A percentile compares a stretch with the other conserved stretches of the same genome.
These are phyloP conservation scores for Meiosimyza platycephala DNA, from an alignment of 2,888 invertebrate species.

Conservation along the genomic window DNA sequence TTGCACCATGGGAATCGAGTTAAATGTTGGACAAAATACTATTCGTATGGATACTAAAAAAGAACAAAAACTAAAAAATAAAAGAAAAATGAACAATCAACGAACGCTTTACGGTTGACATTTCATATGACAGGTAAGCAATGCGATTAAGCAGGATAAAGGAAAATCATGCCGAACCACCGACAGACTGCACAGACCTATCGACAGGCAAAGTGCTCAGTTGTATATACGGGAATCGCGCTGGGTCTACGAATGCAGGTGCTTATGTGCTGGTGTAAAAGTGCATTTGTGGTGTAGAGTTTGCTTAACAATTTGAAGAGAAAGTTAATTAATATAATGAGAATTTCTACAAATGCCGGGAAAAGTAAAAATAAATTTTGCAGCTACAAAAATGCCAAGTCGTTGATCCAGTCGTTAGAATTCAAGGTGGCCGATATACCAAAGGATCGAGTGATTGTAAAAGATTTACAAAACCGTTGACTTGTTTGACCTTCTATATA, in stretches of 20 bases:
- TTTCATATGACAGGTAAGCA: slow-evolving; percentile 63
- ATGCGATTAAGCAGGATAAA: slow-evolving; percentile 62
- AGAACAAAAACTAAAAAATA: slow-evolving; percentile 12
- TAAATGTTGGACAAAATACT: background rate
- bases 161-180: slow-evolving; percentile 52
- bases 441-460: no score
- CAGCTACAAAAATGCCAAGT: no score
- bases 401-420: no score
- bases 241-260: background rate
- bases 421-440: no score
- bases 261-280: background rate
- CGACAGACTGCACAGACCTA: slow-evolving; percentile 1
- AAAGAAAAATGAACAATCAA: slow-evolving; percentile 63
- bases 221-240: background rate
- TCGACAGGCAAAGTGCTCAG: slow-evolving; percentile 2
- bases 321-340: slow-evolving; percentile 66
- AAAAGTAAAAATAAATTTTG: background rate
- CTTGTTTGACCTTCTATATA: no score
- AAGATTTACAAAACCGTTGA: no score
- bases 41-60: slow-evolving; percentile 7
- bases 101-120: slow-evolving; percentile 62
- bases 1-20: background rate
- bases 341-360: slow-evolving; percentile 53
- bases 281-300: background rate
- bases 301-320: slow-evolving; percentile 54